Evolutionary conservation across 2,113 vertebrate genomes (phyloP).

Genomic region (Albula glossodonta): DNA sequence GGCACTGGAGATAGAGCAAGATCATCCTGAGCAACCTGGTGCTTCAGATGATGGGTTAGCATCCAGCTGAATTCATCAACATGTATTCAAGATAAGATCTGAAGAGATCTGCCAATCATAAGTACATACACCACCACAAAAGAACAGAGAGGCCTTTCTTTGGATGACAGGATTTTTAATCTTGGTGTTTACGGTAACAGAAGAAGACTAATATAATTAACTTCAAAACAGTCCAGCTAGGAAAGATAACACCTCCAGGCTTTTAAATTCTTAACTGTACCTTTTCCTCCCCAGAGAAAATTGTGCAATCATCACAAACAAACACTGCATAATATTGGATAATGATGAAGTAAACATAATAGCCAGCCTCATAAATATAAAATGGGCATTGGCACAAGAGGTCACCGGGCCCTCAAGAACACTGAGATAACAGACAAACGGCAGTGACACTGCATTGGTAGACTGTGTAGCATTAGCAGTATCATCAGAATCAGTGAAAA

Average conservation of each 20-base stretch:
- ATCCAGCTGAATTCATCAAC: background rate
- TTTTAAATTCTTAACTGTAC: background rate
- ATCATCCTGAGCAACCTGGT: background rate
- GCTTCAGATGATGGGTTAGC: too few species aligned
- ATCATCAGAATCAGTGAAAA: background rate
- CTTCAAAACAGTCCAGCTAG: background rate
- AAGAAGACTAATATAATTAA: background rate
- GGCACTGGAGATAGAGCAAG: background rate
- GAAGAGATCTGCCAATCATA: background rate
- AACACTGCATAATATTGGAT: background rate
- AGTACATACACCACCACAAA: too few species aligned
- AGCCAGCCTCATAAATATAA: background rate
- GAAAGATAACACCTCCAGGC: background rate
- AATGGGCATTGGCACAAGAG: background rate
- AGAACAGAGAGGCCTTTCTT: background rate
- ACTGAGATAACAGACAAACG: background rate
- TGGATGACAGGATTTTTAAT: background rate
- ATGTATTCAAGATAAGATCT: background rate
- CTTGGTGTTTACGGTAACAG: background rate
- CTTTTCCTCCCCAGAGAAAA: background rate
- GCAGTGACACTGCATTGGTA: background rate
- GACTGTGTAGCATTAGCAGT: background rate
- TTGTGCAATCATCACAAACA: background rate
- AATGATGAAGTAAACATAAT: background rate
- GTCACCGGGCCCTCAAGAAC: background rate